A percentile compares a stretch with the other conserved stretches of the same genome.
Conservation (phyloP, 2,113 vertebrate genomes). For the Cololabis saira region DNA sequence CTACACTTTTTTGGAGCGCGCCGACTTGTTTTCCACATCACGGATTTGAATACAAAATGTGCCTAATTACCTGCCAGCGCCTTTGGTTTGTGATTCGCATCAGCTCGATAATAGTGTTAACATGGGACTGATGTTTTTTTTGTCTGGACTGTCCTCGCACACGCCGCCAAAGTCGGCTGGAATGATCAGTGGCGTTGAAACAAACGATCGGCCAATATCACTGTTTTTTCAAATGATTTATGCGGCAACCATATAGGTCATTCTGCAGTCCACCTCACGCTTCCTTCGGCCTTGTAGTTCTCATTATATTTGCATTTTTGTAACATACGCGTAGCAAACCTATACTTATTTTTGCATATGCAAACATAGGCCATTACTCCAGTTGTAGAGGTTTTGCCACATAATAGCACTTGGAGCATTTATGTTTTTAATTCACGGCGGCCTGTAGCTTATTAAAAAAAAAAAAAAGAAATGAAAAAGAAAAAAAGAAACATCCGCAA, state of each 20-base stretch:
- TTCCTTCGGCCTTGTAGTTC: too few species aligned
- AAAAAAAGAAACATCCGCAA: conserved; percentile 21
- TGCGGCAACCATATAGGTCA: conserved; percentile 44
- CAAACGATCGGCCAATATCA: conserved; percentile 41
- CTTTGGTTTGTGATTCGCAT: conserved; percentile 90
- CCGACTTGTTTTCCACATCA: conserved; percentile 80
- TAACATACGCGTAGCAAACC: conserved; percentile 53
- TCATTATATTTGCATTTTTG: conserved; percentile 34
- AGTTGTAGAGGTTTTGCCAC: conserved; percentile 56
- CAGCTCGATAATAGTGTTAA: conserved; percentile 83
- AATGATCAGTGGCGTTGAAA: conserved; percentile 22
- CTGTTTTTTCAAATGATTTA: conserved; percentile 64
- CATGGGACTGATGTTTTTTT: conserved; percentile 66
- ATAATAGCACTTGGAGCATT: conserved; percentile 73
- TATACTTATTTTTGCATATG: conserved; percentile 53
- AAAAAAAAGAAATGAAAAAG: neutral
- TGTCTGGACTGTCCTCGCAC: conserved; percentile 66
- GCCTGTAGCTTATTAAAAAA: conserved; percentile 56
- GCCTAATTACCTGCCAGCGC: conserved; percentile 94
- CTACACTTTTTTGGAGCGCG: conserved; percentile 63
- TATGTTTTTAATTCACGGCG: conserved; percentile 31
- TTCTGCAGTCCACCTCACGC: conserved; percentile 3
- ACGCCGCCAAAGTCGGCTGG: conserved; percentile 17
- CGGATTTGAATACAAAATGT: conserved; percentile 92
- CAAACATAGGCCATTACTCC: conserved; percentile 37